Conservation (phyloP, 2,888 invertebrate species). For the Thereva nobilitata region DNA sequence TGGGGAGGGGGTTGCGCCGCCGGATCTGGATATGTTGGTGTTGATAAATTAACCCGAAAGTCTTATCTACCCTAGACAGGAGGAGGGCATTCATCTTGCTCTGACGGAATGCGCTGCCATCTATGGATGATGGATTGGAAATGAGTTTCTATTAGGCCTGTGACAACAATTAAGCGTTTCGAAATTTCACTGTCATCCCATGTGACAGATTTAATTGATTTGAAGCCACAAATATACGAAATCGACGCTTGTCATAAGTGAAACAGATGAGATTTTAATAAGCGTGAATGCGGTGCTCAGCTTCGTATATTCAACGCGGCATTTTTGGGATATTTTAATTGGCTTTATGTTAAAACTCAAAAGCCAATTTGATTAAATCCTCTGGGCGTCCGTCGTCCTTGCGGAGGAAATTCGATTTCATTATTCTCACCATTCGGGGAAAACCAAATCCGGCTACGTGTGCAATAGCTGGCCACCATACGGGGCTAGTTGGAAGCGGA, state of each 20-base stretch:
- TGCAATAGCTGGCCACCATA: too few species aligned
- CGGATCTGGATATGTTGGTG: neutral
- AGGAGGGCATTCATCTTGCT: conserved; percentile 20
- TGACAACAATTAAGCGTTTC: conserved; percentile 5
- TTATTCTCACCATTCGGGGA: too few species aligned
- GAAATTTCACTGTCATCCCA: conserved; percentile 23
- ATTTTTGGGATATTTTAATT: too few species aligned
- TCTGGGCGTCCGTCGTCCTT: too few species aligned
- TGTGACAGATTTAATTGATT: conserved; percentile 36
- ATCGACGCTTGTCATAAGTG: conserved; percentile 17
- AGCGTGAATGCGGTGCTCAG: too few species aligned
- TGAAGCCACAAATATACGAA: conserved; percentile 19
- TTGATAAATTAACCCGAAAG: conserved; percentile 26
- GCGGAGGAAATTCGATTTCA: too few species aligned
- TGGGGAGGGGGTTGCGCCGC: conserved; percentile 2
- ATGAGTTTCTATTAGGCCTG: conserved; percentile 11
- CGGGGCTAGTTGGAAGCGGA: too few species aligned
- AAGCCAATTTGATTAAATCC: too few species aligned
- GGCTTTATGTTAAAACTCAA: too few species aligned
- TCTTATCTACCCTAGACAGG: neutral
- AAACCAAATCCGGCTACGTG: too few species aligned
- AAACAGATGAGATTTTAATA: too few species aligned
- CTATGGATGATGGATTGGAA: conserved; percentile 28
- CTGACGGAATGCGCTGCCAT: conserved; percentile 5
- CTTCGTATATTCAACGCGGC: too few species aligned